Evolutionary conservation across 2,797 vertebrate species (phyloP).

Genomic region (Pseudochaenichthys georgianus): DNA sequence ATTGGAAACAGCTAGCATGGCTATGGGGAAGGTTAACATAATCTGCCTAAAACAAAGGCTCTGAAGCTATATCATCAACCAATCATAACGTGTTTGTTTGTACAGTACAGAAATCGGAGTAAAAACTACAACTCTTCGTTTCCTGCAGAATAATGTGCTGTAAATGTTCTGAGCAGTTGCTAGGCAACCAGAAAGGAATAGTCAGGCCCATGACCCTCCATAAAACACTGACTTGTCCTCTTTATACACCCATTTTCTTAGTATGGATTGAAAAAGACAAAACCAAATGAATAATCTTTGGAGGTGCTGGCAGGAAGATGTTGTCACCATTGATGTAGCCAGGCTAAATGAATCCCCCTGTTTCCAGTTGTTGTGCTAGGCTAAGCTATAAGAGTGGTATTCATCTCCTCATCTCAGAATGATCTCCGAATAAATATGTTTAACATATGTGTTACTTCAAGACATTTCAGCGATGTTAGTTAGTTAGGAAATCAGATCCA

Average conservation of each 20-base stretch:
- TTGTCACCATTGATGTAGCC: not conserved
- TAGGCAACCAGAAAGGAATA: not conserved
- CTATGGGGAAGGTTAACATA: not conserved
- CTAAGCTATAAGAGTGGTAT: not conserved
- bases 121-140: not conserved
- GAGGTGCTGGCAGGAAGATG: not conserved
- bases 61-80: not conserved
- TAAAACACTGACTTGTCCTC: not conserved
- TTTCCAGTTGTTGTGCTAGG: not conserved
- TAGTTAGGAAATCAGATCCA: not conserved
- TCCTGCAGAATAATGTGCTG: not conserved
- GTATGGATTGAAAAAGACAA: not conserved
- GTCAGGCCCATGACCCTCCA: not conserved
- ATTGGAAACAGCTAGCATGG: not conserved
- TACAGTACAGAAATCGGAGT: not conserved
- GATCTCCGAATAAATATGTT: not conserved
- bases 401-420: not conserved
- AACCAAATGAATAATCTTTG: not conserved
- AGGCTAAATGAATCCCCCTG: not conserved
- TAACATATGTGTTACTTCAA: not conserved
- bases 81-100: not conserved
- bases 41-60: not conserved
- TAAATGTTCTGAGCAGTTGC: slow-evolving; percentile 1
- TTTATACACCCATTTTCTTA: not conserved
- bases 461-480: not conserved